These are phyloP conservation scores for Microtus ochrogaster DNA, from an alignment of 2,113 vertebrate species.

Conservation along the genomic window DNA sequence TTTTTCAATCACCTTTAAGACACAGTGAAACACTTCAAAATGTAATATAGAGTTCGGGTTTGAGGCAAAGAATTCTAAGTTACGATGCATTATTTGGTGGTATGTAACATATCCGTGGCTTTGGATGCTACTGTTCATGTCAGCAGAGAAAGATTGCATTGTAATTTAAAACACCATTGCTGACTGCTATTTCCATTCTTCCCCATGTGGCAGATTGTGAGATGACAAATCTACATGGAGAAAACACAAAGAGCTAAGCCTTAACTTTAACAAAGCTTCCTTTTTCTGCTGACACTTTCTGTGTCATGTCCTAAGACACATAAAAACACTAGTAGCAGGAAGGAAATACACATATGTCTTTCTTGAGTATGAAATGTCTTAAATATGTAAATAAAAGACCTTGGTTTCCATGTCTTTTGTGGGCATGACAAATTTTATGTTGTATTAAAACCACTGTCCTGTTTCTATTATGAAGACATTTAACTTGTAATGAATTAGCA, in stretches of 20 bases:
- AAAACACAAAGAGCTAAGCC: constrained; percentile 9
- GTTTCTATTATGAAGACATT: neutral
- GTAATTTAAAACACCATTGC: neutral
- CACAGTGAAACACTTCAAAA: constrained; percentile 74
- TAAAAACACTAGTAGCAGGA: neutral
- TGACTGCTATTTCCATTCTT: constrained; percentile 33
- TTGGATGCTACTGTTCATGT: constrained; percentile 76
- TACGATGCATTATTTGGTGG: constrained; percentile 79
- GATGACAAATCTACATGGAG: neutral
- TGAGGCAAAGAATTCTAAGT: constrained; percentile 79
- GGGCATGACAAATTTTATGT: neutral
- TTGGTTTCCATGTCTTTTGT: neutral
- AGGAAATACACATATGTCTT: neutral
- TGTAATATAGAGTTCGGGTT: constrained; percentile 73
- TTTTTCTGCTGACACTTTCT: neutral
- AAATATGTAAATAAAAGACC: neutral
- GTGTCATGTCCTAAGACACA: neutral
- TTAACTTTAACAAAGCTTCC: neutral
- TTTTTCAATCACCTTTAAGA: constrained; percentile 78
- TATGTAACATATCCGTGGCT: constrained; percentile 72
- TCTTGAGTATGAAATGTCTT: neutral
- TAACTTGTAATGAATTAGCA: neutral
- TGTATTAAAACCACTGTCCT: neutral
- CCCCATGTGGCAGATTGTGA: neutral
- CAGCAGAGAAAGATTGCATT: constrained; percentile 71